A percentile compares a stretch with the other conserved stretches of the same genome.
These are phyloP conservation scores for Chrysolophus pictus DNA, from an alignment of 2,797 vertebrate species.

Conservation along the genomic window DNA sequence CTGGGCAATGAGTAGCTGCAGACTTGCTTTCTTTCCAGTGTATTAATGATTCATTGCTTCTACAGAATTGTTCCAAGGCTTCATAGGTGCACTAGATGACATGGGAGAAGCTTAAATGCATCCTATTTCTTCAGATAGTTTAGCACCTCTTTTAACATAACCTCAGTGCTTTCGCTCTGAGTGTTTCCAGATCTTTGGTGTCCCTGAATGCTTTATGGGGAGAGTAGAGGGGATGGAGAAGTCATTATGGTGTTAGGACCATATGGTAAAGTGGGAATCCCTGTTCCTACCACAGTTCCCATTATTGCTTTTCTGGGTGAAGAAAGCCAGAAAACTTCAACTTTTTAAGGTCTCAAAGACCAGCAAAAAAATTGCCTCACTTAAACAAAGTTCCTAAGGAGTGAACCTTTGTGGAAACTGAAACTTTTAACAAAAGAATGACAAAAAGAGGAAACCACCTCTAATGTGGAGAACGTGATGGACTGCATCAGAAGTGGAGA, in stretches of 20 bases:
- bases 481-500: not conserved
- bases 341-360: not conserved
- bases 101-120: not conserved
- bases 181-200: not conserved
- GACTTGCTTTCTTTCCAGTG: rapidly evolving
- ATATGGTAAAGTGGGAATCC: not conserved
- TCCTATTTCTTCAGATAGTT: not conserved
- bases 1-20: not conserved
- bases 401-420: not conserved
- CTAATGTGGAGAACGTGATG: not conserved
- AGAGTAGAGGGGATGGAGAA: not conserved
- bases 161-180: not conserved
- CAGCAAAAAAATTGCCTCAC: not conserved
- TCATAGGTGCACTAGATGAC: not conserved
- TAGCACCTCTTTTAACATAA: not conserved
- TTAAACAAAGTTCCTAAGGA: not conserved
- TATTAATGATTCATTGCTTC: not conserved
- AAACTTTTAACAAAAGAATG: not conserved
- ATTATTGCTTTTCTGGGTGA: too few relatives aligned
- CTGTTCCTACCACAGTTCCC: not conserved
- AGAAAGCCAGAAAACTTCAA: not conserved
- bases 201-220: not conserved
- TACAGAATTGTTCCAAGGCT: not conserved
- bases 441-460: not conserved
- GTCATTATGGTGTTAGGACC: not conserved